A percentile compares a stretch with the other conserved stretches of the same genome.
phyloP scores from a whole-genome alignment of 2,113 vertebrate genomes.

The Aptenodytes forsteri region DNA sequence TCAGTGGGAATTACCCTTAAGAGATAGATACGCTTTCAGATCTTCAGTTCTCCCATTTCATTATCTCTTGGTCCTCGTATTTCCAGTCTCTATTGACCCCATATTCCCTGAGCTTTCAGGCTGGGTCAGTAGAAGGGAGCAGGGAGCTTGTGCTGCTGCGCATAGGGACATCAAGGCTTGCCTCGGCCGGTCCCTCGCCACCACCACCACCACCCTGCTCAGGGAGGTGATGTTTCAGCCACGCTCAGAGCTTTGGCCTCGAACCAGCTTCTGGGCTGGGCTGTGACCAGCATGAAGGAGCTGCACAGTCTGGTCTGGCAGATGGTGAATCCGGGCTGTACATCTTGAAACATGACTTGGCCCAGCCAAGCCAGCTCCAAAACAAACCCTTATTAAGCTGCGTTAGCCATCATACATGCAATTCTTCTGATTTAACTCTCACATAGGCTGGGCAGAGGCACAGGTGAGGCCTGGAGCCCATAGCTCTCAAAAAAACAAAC shows the following conservation, averaged over 20 bases:
- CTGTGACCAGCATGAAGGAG: not conserved
- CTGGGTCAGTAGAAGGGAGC: not conserved
- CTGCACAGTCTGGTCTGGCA: not conserved
- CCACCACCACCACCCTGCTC: not conserved
- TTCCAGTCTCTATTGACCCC: not conserved
- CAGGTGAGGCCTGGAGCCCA: not conserved
- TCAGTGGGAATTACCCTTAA: not conserved
- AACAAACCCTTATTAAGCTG: not conserved
- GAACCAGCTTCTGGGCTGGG: not conserved
- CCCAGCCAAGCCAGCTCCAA: not conserved
- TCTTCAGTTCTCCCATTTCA: not conserved
- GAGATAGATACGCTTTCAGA: not conserved
- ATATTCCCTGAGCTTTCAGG: not conserved
- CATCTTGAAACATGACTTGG: not conserved
- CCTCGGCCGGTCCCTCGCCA: not conserved
- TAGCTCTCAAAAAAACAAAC: not conserved
- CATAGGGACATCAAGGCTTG: no score
- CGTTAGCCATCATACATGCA: fast-evolving
- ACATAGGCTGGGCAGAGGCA: not conserved
- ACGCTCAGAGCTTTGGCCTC: not conserved
- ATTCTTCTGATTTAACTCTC: not conserved
- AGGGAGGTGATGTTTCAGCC: not conserved
- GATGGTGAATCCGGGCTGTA: not conserved
- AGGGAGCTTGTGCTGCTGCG: not conserved
- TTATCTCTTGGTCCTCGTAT: not conserved